Evolutionary conservation across 2,113 vertebrate genomes (phyloP), one percentile per base, ranked within the genome.

Genomic region (Rhabdomys dilectus): DNA sequence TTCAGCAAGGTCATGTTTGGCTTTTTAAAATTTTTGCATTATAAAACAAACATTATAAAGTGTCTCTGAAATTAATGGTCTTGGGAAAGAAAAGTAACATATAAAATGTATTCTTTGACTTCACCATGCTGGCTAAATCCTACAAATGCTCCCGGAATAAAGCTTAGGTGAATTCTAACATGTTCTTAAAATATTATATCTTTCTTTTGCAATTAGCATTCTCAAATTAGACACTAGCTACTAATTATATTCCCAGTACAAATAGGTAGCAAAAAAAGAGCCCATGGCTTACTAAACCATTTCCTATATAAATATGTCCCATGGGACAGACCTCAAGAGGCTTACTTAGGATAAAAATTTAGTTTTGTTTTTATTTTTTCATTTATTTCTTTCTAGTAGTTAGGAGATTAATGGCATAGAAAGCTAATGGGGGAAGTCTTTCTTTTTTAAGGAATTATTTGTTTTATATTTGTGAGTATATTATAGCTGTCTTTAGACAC

Each of bases 201-300:
- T 93, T 91, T 96, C 58, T n/a, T 82, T 92, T n/a, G 56, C 73
- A 95, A 92, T 62, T 88, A 97, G 91, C 84, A 95, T 88, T 85
- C 58, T 95, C 45, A 95, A 95, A 96, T 97, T 94, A 95, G 93
- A 75, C 29, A 76, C 48, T 56, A 95, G 77, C 73, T 93, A 45
- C 87, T 91, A 95, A 96, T 92, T 94, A 72, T 88, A 13, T 86
- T 94, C 39, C 70, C 42, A 53, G 94, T 81, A 84, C 26, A 93
- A 96, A 93, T 7, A 91, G 51, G 62, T 93, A 95, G 75, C 75
- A 88, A 88, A 96, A 96, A 95, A 89, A 31, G 39, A 96, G 91
- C 80, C 12, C 45, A 62, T 84, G 31, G n/a, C 17, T 29, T 84
- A 26, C 13, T 39, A 62, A 62, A 42, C 66, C 66, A 68, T 42